Percentiles rank a stretch among this genome's conserved stretches.
Conservation (phyloP, 2,888 invertebrate genomes). For the Lepidochrysops patricia region DNA sequence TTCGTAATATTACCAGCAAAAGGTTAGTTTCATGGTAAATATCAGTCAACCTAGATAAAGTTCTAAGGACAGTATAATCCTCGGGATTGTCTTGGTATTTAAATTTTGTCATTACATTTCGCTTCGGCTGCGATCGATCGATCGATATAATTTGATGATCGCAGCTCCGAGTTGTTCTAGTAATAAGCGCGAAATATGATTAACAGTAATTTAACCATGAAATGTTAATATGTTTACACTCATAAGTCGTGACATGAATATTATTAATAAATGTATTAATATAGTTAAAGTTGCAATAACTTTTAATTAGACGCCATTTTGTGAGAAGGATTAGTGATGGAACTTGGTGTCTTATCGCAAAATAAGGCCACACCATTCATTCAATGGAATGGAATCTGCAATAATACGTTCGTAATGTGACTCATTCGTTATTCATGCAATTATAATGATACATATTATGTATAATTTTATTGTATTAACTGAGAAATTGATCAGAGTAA, state of each 20-base stretch:
- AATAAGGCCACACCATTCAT: not conserved
- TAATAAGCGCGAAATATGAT: no score
- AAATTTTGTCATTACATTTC: no score
- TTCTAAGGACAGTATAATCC: no score
- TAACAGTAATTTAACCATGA: no score
- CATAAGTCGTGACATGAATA: no score
- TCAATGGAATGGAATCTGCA: not conserved
- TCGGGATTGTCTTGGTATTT: no score
- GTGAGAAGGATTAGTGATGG: not conserved
- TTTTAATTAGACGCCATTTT: not conserved
- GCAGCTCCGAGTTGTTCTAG: no score
- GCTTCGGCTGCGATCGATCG: no score
- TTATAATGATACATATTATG: not conserved
- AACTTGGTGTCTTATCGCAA: not conserved
- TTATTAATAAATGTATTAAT: no score
- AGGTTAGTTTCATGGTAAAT: not conserved
- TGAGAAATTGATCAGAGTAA: not conserved
- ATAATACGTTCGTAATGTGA: not conserved
- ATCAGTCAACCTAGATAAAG: no score
- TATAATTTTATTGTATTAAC: not conserved
- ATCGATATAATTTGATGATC: no score
- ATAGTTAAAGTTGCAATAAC: not conserved
- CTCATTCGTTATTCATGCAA: not conserved
- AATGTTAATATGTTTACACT: no score
- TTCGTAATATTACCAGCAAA: slow-evolving; percentile 3